Conservation (phyloP, 2,888 invertebrate species). For the Neria commutata region DNA sequence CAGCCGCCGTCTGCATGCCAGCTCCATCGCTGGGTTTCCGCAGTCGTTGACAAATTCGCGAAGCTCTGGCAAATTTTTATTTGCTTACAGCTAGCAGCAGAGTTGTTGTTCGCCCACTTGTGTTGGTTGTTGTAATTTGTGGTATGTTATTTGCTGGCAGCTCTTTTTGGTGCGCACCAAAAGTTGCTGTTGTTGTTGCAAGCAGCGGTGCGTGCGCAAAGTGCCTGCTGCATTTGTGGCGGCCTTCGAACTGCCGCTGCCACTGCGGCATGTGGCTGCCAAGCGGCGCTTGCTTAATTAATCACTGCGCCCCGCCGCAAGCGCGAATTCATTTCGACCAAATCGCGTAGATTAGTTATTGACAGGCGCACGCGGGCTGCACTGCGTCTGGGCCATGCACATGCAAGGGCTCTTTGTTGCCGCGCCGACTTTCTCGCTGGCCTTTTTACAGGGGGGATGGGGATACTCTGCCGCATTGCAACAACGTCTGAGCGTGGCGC, state of each 20-base stretch:
- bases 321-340: neutral
- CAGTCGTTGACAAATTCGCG: conserved; percentile 53
- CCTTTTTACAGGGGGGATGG: neutral
- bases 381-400: neutral
- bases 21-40: conserved; percentile 23
- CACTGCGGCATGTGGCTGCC: neutral
- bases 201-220: conserved; percentile 31
- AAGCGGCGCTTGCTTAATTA: conserved; percentile 15
- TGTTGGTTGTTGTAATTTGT: conserved; percentile 20
- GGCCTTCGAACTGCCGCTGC: conserved; percentile 4
- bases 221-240: conserved; percentile 24
- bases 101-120: conserved; percentile 41
- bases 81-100: too few relatives aligned
- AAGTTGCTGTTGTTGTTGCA: conserved; percentile 52
- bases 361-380: neutral
- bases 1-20: conserved; percentile 11
- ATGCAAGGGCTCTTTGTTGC: neutral
- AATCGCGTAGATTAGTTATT: conserved; percentile 16
- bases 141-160: conserved; percentile 32
- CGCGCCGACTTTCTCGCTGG: neutral
- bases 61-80: conserved; percentile 50
- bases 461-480: too few relatives aligned
- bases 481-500: too few relatives aligned
- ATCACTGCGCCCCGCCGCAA: conserved; percentile 16
- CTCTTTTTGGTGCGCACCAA: conserved; percentile 32